phyloP scores from a whole-genome alignment of 2,113 vertebrate genomes.

The Leptosomus discolor region DNA sequence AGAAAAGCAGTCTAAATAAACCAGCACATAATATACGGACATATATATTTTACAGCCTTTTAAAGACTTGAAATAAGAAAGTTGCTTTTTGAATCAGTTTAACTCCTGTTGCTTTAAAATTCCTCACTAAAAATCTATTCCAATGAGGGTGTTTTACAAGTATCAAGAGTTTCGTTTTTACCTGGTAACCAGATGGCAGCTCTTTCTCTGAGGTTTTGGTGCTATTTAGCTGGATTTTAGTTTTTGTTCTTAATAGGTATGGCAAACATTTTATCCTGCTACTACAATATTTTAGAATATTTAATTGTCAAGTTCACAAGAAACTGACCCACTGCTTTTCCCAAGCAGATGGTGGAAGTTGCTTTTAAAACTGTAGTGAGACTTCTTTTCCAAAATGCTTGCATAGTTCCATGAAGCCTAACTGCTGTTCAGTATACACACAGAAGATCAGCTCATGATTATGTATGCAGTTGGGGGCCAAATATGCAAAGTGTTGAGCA shows the following conservation, averaged over 20 bases:
- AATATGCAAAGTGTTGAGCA: background rate
- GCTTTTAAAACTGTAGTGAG: constrained; percentile 57
- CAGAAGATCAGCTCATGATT: background rate
- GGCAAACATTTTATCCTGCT: constrained; percentile 30
- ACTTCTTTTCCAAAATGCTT: constrained; percentile 63
- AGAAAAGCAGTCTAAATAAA: background rate
- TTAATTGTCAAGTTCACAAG: constrained; percentile 66
- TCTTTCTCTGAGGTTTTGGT: constrained; percentile 8
- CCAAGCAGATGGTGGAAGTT: constrained; percentile 67
- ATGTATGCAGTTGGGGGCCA: background rate
- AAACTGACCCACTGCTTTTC: constrained; percentile 26
- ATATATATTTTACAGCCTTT: background rate
- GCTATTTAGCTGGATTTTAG: constrained; percentile 35
- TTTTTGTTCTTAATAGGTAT: constrained; percentile 51
- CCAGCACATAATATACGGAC: background rate
- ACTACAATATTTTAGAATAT: constrained; percentile 55
- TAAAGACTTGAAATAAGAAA: background rate
- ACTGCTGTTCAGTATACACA: constrained; percentile 19
- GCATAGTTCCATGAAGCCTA: constrained; percentile 35
- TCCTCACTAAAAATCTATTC: background rate
- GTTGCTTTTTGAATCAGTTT: background rate
- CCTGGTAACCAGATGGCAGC: constrained; percentile 47
- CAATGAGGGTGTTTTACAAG: background rate
- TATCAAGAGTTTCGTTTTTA: constrained; percentile 36
- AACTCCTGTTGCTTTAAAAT: background rate